phyloP scores from a whole-genome alignment of 1,140 invertebrate genomes.

The Heliothis virescens region DNA sequence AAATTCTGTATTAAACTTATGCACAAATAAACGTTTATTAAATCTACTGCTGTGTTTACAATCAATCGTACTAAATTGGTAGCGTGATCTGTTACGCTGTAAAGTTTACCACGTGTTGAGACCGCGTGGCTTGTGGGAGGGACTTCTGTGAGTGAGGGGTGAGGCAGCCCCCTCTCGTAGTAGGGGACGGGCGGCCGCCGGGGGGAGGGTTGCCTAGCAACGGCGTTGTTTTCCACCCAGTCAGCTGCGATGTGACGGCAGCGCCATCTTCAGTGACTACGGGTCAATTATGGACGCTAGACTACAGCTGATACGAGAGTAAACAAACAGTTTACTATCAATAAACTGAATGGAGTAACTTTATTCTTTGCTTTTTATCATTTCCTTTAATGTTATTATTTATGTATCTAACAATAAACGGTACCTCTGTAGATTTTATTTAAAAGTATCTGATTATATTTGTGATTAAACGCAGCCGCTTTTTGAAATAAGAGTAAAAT shows the following conservation, averaged over 20 bases:
- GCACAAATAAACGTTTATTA: too few relatives aligned
- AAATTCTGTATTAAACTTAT: too few relatives aligned
- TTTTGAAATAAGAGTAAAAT: background rate
- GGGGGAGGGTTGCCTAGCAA: conserved; percentile 19
- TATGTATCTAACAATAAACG: too few relatives aligned
- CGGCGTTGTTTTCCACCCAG: conserved; percentile 32
- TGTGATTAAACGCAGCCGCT: background rate
- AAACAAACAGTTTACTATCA: background rate
- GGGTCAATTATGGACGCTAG: background rate
- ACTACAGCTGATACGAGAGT: conserved; percentile 1
- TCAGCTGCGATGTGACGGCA: conserved; percentile 12
- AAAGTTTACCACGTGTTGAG: conserved; percentile 12
- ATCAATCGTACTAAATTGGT: too few relatives aligned
- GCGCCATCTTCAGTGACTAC: background rate
- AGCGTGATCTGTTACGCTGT: background rate
- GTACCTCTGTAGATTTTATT: too few relatives aligned
- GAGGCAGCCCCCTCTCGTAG: background rate
- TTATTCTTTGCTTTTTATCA: too few relatives aligned
- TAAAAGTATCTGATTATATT: too few relatives aligned
- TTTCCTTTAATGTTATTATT: too few relatives aligned
- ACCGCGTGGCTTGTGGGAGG: conserved; percentile 1
- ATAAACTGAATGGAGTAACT: too few relatives aligned
- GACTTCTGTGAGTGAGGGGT: background rate
- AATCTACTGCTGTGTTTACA: too few relatives aligned
- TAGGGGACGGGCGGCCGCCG: background rate